A percentile compares a stretch with the other conserved stretches of the same genome.
Conservation (phyloP, 2,797 vertebrate genomes). For the Falco biarmicus region DNA sequence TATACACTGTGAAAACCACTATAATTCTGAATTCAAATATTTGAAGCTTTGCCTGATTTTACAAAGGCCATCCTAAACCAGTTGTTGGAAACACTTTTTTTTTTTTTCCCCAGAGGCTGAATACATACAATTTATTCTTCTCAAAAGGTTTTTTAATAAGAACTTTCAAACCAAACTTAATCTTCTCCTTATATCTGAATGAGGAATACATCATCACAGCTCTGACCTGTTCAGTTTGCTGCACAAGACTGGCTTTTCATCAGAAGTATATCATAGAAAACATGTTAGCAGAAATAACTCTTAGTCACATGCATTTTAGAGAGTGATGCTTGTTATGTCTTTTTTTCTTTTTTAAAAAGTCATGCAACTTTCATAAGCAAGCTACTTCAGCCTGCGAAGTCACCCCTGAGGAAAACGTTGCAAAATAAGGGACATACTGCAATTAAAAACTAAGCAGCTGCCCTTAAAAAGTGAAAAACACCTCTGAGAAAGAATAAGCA, state of each 20-base stretch:
- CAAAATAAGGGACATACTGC: neutral
- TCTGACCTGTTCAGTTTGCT: neutral
- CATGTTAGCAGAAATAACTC: neutral
- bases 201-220: neutral
- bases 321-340: neutral
- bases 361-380: neutral
- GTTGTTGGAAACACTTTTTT: neutral
- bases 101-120: neutral
- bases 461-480: neutral
- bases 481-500: neutral
- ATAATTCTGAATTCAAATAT: neutral
- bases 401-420: neutral
- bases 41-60: neutral
- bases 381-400: neutral
- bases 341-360: neutral
- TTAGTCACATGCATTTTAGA: neutral
- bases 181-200: neutral
- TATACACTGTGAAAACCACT: neutral
- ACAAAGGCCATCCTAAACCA: neutral
- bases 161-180: neutral
- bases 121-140: neutral
- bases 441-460: neutral
- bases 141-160: neutral
- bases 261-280: neutral
- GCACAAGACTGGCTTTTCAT: neutral